These are phyloP conservation scores for Phyllostomus discolor DNA, from an alignment of 2,113 vertebrate species.

Conservation along the genomic window DNA sequence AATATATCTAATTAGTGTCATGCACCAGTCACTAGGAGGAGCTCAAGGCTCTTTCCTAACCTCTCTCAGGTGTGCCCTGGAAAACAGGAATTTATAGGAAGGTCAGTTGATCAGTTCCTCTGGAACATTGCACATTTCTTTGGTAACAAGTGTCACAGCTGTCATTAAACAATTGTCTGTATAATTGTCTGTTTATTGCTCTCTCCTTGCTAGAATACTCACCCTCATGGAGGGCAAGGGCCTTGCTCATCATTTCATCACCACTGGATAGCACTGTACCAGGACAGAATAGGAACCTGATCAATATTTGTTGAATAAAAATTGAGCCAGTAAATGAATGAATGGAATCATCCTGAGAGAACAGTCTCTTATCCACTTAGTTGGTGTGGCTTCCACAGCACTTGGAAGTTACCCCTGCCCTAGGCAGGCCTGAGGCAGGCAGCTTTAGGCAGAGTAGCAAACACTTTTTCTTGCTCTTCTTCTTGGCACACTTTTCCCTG, in stretches of 20 bases:
- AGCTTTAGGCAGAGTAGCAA: background rate
- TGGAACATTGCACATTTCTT: background rate
- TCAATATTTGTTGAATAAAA: background rate
- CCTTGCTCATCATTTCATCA: background rate
- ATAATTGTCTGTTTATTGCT: background rate
- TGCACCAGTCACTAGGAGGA: background rate
- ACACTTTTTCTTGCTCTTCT: background rate
- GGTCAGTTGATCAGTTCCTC: background rate
- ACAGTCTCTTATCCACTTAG: rapidly evolving
- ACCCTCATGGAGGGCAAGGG: background rate
- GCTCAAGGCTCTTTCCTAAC: background rate
- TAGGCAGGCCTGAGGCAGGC: background rate
- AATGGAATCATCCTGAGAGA: background rate
- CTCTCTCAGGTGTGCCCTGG: background rate
- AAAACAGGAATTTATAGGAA: background rate
- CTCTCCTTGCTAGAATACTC: background rate
- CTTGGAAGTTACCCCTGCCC: background rate
- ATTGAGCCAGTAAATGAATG: background rate
- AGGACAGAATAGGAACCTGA: background rate
- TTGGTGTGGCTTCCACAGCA: rapidly evolving
- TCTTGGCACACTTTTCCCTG: background rate
- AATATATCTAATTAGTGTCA: background rate
- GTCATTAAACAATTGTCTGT: background rate
- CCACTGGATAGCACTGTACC: background rate
- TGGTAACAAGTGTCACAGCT: background rate